Percentiles rank a stretch among this genome's conserved stretches.
These are phyloP conservation scores for Stomorhina lunata DNA, from an alignment of 2,888 invertebrate species.

Conservation along the genomic window DNA sequence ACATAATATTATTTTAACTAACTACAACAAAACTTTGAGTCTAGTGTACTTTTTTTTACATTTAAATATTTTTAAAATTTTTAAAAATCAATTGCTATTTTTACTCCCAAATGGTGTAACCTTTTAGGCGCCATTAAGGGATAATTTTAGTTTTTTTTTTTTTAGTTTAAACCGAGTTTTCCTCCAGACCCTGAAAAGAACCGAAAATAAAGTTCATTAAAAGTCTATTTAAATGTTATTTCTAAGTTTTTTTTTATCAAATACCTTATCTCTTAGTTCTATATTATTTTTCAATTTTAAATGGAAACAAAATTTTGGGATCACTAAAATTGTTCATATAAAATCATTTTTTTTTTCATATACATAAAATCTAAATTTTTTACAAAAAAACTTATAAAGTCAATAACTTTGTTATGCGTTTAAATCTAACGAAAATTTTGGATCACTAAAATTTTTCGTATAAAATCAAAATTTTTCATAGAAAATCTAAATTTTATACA, in stretches of 20 bases:
- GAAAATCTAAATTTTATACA: too few species aligned
- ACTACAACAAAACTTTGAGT: not conserved
- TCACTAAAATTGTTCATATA: too few species aligned
- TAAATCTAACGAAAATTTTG: too few species aligned
- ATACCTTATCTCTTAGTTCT: too few species aligned
- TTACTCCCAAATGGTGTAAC: not conserved
- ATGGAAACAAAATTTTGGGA: too few species aligned
- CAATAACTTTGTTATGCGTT: too few species aligned
- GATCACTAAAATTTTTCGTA: too few species aligned
- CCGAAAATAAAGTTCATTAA: not conserved
- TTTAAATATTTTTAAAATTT: not conserved
- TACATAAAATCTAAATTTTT: too few species aligned
- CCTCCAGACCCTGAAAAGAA: conserved; percentile 76
- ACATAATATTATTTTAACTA: not conserved
- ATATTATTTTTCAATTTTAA: too few species aligned
- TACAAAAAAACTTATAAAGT: too few species aligned
- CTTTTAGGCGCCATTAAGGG: not conserved
- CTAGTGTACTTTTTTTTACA: not conserved
- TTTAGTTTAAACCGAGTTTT: conserved; percentile 78
- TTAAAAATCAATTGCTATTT: conserved; percentile 21
- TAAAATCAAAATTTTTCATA: too few species aligned
- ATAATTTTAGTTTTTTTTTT: not conserved
- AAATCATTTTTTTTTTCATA: too few species aligned
- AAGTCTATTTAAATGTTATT: not conserved
- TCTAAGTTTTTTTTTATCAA: not conserved